A percentile compares a stretch with the other conserved stretches of the same genome.
phyloP scores from a whole-genome alignment of 2,797 vertebrate genomes.

The Lutjanus argentimaculatus region DNA sequence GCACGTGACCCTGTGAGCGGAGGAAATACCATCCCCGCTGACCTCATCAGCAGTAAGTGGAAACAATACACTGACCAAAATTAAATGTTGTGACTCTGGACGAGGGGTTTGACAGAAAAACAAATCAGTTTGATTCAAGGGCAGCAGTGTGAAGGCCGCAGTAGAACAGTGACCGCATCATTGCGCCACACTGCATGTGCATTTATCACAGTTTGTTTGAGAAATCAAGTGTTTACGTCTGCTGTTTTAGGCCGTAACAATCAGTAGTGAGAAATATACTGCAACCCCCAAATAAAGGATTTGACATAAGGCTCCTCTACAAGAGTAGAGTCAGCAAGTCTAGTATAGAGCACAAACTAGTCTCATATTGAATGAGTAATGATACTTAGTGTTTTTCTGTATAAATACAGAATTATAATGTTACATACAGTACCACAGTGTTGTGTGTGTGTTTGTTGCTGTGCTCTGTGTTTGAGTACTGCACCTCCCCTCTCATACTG shows the following conservation, averaged over 20 bases:
- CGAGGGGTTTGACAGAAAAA: not conserved
- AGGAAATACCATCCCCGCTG: constrained; percentile 65
- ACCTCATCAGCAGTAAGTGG: constrained; percentile 75
- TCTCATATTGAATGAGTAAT: too few species aligned
- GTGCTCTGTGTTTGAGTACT: too few species aligned
- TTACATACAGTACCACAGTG: too few species aligned
- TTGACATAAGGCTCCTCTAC: not conserved
- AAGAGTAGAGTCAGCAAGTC: not conserved
- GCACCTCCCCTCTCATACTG: too few species aligned
- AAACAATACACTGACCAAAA: constrained; percentile 37
- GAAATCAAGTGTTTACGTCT: too few species aligned
- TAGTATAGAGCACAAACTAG: too few species aligned
- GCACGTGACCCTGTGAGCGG: constrained; percentile 41
- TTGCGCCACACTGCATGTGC: not conserved
- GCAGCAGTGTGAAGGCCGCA: not conserved
- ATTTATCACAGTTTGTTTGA: not conserved
- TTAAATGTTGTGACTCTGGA: not conserved
- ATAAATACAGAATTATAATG: too few species aligned
- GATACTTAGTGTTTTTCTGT: too few species aligned
- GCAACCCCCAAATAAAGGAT: not conserved
- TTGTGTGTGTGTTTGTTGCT: too few species aligned
- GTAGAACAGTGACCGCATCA: not conserved
- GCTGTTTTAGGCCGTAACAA: not conserved
- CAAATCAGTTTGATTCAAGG: not conserved
- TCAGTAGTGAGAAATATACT: not conserved